Evolutionary conservation across 2,888 invertebrate species (phyloP).

Genomic region (Caenorhabditis sp.): DNA sequence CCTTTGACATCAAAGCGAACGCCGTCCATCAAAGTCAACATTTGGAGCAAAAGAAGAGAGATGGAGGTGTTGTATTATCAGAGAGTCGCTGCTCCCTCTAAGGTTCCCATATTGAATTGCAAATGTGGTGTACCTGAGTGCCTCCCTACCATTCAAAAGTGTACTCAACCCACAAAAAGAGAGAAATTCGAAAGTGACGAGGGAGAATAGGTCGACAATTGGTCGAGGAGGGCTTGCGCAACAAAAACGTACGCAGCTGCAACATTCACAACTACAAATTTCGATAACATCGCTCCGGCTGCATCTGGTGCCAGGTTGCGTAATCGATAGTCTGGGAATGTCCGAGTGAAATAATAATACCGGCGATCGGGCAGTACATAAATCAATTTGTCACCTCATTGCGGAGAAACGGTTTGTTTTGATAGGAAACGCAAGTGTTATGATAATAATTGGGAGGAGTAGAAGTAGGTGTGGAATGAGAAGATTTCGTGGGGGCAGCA

Average conservation of each 20-base stretch:
- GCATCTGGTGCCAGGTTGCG: constrained; percentile 52
- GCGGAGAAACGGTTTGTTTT: constrained; percentile 41
- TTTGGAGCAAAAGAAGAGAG: neutral
- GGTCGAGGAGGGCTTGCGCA: constrained; percentile 32
- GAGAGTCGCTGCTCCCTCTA: neutral
- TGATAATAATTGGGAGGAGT: constrained; percentile 7
- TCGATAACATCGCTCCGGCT: constrained; percentile 33
- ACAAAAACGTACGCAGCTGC: constrained; percentile 37
- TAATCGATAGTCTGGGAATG: constrained; percentile 22
- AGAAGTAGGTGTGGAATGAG: neutral
- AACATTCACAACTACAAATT: constrained; percentile 21
- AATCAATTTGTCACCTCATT: constrained; percentile 51
- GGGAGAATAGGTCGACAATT: constrained; percentile 12
- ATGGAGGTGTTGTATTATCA: constrained; percentile 28
- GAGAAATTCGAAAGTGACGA: constrained; percentile 31
- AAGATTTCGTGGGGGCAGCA: too few relatives aligned
- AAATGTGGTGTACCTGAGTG: constrained; percentile 27
- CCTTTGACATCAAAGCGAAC: constrained; percentile 23
- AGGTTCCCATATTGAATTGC: constrained; percentile 49
- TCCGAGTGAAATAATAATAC: constrained; percentile 21
- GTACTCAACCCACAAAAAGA: constrained; percentile 8
- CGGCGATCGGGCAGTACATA: constrained; percentile 41
- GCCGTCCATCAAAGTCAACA: constrained; percentile 38
- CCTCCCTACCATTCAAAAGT: constrained; percentile 9
- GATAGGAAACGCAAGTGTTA: constrained; percentile 25